phyloP scores from a whole-genome alignment of 1,140 invertebrate species.

The Philotrypesis tridentata region DNA sequence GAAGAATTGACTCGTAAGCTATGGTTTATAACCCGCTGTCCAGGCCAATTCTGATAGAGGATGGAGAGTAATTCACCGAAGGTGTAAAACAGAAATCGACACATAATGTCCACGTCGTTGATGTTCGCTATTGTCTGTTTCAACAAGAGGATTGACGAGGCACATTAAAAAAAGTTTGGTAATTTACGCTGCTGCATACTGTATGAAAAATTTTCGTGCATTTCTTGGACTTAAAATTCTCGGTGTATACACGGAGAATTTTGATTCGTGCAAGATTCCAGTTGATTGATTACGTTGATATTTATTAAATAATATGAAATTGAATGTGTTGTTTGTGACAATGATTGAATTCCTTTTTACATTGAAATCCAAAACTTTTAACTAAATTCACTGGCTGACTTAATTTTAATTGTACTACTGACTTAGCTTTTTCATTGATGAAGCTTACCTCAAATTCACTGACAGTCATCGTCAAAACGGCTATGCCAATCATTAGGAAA shows the following conservation, averaged over 20 bases:
- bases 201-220: too few species aligned
- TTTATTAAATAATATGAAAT: too few species aligned
- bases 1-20: neutral
- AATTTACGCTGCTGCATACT: too few species aligned
- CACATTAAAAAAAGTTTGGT: too few species aligned
- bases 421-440: neutral
- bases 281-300: too few species aligned
- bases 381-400: too few species aligned
- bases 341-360: too few species aligned
- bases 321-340: too few species aligned
- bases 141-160: too few species aligned
- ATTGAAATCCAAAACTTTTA: too few species aligned
- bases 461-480: neutral
- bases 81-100: neutral
- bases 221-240: too few species aligned
- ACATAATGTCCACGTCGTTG: constrained; percentile 4
- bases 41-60: constrained; percentile 17
- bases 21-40: constrained; percentile 22
- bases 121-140: neutral
- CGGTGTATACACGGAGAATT: neutral
- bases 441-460: constrained; percentile 4
- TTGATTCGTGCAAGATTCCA: too few species aligned
- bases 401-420: neutral
- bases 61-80: neutral
- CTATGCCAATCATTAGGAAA: constrained; percentile 2